Percentiles rank a stretch among this genome's conserved stretches.
phyloP scores from a whole-genome alignment of 1,140 invertebrate species.

The Lepidurus couesii region DNA sequence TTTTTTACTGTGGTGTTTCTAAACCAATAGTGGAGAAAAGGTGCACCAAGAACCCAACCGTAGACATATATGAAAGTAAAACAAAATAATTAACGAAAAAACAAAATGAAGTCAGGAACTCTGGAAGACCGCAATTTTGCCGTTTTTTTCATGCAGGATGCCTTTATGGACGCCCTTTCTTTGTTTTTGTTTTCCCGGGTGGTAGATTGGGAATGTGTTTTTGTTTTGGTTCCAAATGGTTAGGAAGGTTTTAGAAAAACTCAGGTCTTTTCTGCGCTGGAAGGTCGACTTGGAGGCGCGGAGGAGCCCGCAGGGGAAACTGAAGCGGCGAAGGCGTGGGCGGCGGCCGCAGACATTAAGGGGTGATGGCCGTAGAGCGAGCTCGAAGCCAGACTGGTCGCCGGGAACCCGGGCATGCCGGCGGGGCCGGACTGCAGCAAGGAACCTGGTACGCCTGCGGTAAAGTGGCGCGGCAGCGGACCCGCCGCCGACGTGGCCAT shows the following conservation, averaged over 20 bases:
- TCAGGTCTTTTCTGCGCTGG: constrained; percentile 33
- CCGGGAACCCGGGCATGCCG: not conserved
- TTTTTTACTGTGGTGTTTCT: not conserved
- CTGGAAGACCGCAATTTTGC: not conserved
- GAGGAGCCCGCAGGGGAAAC: constrained; percentile 7
- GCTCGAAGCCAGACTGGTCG: not conserved
- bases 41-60: not conserved
- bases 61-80: not conserved
- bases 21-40: not conserved
- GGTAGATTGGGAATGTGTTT: not conserved
- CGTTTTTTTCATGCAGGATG: not conserved
- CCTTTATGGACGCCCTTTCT: not conserved
- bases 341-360: constrained; percentile 20
- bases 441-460: constrained; percentile 2
- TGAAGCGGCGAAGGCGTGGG: constrained; percentile 21
- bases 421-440: not conserved
- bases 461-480: not conserved
- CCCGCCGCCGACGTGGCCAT: constrained; percentile 21
- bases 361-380: constrained; percentile 20
- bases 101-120: not conserved
- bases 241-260: not conserved
- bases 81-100: not conserved
- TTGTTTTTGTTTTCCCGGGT: not conserved
- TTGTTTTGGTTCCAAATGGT: not conserved
- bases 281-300: constrained; percentile 31